phyloP scores from a whole-genome alignment of 2,888 invertebrate species.

The Cacoxenus indagator region DNA sequence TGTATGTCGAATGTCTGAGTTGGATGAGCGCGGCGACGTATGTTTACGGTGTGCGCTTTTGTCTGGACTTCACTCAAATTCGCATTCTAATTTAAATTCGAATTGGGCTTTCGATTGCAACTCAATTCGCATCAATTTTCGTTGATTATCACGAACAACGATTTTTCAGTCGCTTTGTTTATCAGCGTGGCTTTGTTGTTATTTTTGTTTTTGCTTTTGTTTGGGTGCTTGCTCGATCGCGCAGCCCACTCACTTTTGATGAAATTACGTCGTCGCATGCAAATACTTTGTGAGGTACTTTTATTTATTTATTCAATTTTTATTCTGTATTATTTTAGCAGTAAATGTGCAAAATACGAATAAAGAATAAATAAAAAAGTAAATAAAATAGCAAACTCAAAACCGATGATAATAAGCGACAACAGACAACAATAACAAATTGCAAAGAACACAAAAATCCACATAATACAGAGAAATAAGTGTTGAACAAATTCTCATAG shows the following conservation, averaged over 20 bases:
- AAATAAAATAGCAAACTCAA: neutral
- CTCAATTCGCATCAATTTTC: slow-evolving; percentile 8
- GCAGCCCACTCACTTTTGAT: no score
- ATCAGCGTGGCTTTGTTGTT: neutral
- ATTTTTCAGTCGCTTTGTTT: no score
- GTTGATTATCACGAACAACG: neutral
- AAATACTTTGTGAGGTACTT: neutral
- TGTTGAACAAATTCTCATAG: neutral
- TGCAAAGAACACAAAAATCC: neutral
- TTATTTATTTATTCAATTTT: neutral
- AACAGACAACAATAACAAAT: neutral
- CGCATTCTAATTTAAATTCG: no score
- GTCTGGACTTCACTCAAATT: neutral
- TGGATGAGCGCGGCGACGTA: no score
- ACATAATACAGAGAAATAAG: neutral
- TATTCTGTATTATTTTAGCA: neutral
- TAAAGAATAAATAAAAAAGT: neutral
- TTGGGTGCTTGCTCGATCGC: no score
- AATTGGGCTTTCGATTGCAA: neutral
- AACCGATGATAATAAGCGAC: neutral
- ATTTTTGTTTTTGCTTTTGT: neutral
- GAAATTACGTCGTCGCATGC: no score
- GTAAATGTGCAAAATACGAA: neutral
- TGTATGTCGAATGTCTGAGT: neutral
- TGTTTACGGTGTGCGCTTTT: neutral